Base-by-base conservation (phyloP, 2,797 vertebrate genomes). In the Xerus rutilus region DNA sequence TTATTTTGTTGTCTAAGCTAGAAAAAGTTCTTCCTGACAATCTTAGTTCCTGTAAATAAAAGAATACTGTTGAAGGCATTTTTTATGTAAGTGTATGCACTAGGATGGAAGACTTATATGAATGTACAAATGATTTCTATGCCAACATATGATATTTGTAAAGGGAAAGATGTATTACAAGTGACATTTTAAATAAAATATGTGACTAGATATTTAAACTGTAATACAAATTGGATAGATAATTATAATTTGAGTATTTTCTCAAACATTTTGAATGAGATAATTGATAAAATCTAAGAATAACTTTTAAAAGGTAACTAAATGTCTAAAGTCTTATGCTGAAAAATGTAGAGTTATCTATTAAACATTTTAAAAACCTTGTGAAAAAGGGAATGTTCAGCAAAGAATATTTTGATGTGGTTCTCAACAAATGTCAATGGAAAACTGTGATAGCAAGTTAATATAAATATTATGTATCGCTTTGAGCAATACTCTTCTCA, bases 271-370 rank as follows among this genome's bases (percentile, higher is more conserved):
- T 74, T 73, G 20, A 57, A 49, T 67, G 18, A 45, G 3, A 57
- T 73, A 52, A 74, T 86, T 18, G 59, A 32, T 76, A 81, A 82
- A 94, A 92, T n/a, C 23, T 82, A 59, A 72, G 43, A 78, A 49
- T 73, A 88, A 49, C 52, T 95, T n/a, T 96, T 32, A 67, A 78
- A 95, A 74, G 49, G 25, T 54, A 90, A 70, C 43, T 81, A 87
- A 92, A 43, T 74, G 11, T 86, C n/a, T 23, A 81, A 76, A 47
- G 3, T 23, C 17, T 81, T 32, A 30, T 72, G 62, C 30, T 92
- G 67, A 81, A 47, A 82, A 35, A 9, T 76, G 4, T 70, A 64
- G 49, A 76, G 85, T 14, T 14, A 90, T 59, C 77, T 95, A 17
- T 86, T 65, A 76, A 85, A 39, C 8, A 45, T 49, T 70, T 84